Evolutionary conservation across 2,888 invertebrate genomes (phyloP), one percentile per base, ranked within the genome.

Genomic region (Lasius platythorax): DNA sequence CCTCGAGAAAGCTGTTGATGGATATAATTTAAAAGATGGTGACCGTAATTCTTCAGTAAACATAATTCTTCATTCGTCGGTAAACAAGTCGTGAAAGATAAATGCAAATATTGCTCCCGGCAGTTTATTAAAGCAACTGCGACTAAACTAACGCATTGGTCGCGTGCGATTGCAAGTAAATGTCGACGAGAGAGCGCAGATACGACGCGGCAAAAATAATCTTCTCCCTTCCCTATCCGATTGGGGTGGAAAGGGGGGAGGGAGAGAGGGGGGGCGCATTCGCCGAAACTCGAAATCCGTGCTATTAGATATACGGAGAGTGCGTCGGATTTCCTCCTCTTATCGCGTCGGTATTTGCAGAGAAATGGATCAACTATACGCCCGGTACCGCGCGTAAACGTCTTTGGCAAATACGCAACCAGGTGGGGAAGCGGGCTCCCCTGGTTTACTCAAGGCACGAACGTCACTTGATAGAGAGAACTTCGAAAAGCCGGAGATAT

Each of bases 281-380:
- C 15, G 56, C 50, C 63, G 85, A 81, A 86, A 85, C 89, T 88
- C 70, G 73, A 76, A 86, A 89, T 89, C 88, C 85, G n/a, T 53
- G 58, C 85, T 87, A 90, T 90, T 90, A 90, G 85, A 85, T 63
- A 61, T 79, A 79, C 61, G 28, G 37, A 63, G 84, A 73, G 84
- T 83, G 87, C 87, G 87, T 90, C 82, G 85, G 75, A 70, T 85
- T 84, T 66, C 83, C 79, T 66, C 83, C 79, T 79, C 90, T 89
- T 90, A 90, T 90, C 90, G 83, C 74, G 75, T 28, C 74, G 84
- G 86, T 90, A 89, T 90, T 90, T 89, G 89, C 87, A 83, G 90
- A 89, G 88, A 83, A 90, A 87, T 90, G 90, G 90, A 90, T 90
- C 89, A 87, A 89, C 87, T 78, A 86, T 82, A 84, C 78, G 66